phyloP scores from a whole-genome alignment of 37 sponge, comb jelly and placozoan genomes.

The Ianthella basta region DNA sequence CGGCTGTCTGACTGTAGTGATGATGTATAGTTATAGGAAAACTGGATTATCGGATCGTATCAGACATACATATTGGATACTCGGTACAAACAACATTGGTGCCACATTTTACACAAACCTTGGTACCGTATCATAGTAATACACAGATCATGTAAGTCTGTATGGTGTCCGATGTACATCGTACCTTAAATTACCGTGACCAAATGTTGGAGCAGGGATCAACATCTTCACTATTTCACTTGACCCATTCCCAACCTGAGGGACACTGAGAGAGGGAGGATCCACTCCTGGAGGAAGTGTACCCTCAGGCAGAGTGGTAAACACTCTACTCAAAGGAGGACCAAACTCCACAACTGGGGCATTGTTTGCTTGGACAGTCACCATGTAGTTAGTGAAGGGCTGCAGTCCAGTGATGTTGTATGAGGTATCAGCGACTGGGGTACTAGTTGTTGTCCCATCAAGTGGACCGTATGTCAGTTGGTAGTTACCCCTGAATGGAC shows the following conservation, averaged over 20 bases:
- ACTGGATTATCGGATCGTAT: too few relatives aligned
- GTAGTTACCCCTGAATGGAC: constrained; percentile 12
- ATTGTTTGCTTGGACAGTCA: background rate
- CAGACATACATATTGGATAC: too few relatives aligned
- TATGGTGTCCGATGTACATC: too few relatives aligned
- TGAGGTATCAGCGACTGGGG: background rate
- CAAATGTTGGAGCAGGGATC: background rate
- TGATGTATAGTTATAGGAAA: too few relatives aligned
- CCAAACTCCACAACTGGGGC: background rate
- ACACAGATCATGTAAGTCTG: too few relatives aligned
- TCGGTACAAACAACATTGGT: too few relatives aligned
- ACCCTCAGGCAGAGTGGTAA: too few relatives aligned
- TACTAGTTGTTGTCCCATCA: background rate
- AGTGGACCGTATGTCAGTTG: background rate
- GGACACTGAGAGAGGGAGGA: too few relatives aligned
- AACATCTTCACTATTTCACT: background rate
- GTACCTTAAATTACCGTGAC: background rate
- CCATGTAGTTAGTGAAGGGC: background rate
- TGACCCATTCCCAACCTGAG: background rate
- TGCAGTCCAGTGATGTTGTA: constrained; percentile 9
- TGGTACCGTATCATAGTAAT: too few relatives aligned
- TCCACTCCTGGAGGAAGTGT: too few relatives aligned
- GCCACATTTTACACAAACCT: too few relatives aligned
- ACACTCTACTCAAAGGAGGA: background rate
- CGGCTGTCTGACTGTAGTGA: too few relatives aligned